Conservation (phyloP, 2,888 invertebrate species). For the Acleris cristana region DNA sequence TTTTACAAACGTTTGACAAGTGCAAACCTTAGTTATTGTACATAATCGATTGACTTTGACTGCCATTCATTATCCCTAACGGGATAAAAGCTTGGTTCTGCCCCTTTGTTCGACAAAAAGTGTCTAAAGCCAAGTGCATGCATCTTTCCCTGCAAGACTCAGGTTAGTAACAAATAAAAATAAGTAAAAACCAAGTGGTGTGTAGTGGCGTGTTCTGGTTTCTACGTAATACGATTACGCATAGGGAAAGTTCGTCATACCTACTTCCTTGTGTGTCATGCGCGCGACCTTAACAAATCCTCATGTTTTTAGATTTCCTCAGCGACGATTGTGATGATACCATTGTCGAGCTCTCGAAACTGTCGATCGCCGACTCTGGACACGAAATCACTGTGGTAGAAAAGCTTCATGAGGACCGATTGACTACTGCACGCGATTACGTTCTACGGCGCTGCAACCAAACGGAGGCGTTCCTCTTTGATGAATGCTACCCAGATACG, state of each 20-base stretch:
- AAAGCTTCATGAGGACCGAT: slow-evolving; percentile 70
- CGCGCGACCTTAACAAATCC: slow-evolving; percentile 47
- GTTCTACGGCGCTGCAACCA: slow-evolving; percentile 88
- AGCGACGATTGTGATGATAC: slow-evolving; percentile 84
- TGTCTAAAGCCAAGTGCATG: slow-evolving; percentile 84
- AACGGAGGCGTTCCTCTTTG: slow-evolving; percentile 84
- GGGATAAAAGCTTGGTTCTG: slow-evolving; percentile 81
- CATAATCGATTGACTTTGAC: slow-evolving; percentile 59
- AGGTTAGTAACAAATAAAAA: slow-evolving; percentile 62
- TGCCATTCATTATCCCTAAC: slow-evolving; percentile 79
- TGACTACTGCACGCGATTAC: slow-evolving; percentile 73
- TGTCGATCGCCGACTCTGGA: slow-evolving; percentile 76
- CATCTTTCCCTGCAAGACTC: slow-evolving; percentile 83
- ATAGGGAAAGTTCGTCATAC: slow-evolving; percentile 73
- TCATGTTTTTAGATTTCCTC: slow-evolving; percentile 76
- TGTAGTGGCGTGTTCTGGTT: slow-evolving; percentile 48
- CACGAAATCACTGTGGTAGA: slow-evolving; percentile 75
- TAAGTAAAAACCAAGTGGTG: slow-evolving; percentile 30
- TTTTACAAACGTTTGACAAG: slow-evolving; percentile 53
- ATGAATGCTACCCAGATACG: slow-evolving; percentile 86
- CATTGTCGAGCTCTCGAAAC: slow-evolving; percentile 79
- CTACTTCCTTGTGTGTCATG: slow-evolving; percentile 70
- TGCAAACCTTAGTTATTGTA: slow-evolving; percentile 59
- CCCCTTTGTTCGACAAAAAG: slow-evolving; percentile 80
- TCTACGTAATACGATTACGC: slow-evolving; percentile 68